phyloP scores from a whole-genome alignment of 2,888 invertebrate genomes.

The Escarpia spicata region DNA sequence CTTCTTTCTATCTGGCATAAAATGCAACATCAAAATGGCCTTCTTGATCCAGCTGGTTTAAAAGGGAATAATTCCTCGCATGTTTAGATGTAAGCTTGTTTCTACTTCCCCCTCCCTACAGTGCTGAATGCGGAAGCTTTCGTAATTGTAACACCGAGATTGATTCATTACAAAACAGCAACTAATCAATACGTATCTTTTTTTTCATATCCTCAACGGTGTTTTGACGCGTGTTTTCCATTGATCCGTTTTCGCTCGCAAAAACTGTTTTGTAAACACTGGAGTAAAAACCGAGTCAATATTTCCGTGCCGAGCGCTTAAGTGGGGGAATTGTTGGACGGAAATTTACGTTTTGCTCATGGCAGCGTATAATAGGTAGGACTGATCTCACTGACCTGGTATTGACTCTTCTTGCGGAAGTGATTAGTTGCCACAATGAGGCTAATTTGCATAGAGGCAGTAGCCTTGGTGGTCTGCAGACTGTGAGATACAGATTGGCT shows the following conservation, averaged over 20 bases:
- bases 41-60: neutral
- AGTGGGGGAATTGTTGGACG: neutral
- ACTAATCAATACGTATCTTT: neutral
- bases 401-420: neutral
- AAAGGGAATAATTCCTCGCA: neutral
- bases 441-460: neutral
- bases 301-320: neutral
- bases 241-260: neutral
- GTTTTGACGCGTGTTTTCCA: neutral
- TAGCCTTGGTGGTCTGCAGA: neutral
- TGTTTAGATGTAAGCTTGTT: neutral
- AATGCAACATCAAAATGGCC: neutral
- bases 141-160: neutral
- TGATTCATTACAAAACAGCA: neutral
- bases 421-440: constrained; percentile 6
- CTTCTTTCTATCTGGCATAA: neutral
- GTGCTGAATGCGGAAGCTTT: neutral
- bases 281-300: neutral
- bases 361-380: neutral
- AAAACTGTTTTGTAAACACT: neutral
- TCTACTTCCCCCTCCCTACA: neutral
- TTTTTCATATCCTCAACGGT: neutral
- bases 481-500: neutral
- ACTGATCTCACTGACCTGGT: neutral
- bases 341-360: constrained; percentile 6